These are phyloP conservation scores for Platerodrilus igneus DNA, from an alignment of 2,888 invertebrate species.

Conservation along the genomic window DNA sequence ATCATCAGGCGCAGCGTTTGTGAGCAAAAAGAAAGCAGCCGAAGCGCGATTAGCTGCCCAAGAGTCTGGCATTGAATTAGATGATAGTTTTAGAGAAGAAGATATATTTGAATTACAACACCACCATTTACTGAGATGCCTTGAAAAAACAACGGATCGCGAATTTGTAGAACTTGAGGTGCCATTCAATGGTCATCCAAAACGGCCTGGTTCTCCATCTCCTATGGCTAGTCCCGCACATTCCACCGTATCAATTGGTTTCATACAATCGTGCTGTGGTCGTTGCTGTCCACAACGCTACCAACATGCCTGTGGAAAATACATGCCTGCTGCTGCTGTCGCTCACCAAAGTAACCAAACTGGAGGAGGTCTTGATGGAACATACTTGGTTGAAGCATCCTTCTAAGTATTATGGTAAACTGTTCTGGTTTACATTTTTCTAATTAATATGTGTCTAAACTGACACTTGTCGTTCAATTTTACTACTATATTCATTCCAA, in stretches of 20 bases:
- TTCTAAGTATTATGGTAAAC: conserved; percentile 44
- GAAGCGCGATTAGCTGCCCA: conserved; percentile 91
- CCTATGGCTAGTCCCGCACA: conserved; percentile 84
- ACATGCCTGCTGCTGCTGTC: conserved; percentile 79
- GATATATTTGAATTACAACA: conserved; percentile 99
- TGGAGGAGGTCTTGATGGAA: conserved; percentile 79
- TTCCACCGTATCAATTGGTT: conserved; percentile 61
- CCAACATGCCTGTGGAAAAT: conserved; percentile 83
- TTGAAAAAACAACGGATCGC: conserved; percentile 97
- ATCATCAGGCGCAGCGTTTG: conserved; percentile 97
- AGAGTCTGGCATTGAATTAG: conserved; percentile 87
- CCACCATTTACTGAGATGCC: conserved; percentile 93
- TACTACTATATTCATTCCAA: conserved; percentile 27
- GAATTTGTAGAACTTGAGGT: conserved; percentile 96
- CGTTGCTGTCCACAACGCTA: conserved; percentile 84
- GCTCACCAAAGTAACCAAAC: conserved; percentile 77
- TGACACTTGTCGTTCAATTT: conserved; percentile 11
- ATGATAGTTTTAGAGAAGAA: conserved; percentile 85
- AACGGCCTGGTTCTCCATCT: conserved; percentile 84
- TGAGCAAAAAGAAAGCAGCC: conserved; percentile 97
- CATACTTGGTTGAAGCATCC: conserved; percentile 79
- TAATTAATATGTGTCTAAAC: not conserved
- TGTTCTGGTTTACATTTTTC: conserved; percentile 1
- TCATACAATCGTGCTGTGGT: conserved; percentile 76
- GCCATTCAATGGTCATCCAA: conserved; percentile 89